Base-by-base conservation (phyloP, 2,888 invertebrate genomes). In the Acanthacorydalis orientalis region DNA sequence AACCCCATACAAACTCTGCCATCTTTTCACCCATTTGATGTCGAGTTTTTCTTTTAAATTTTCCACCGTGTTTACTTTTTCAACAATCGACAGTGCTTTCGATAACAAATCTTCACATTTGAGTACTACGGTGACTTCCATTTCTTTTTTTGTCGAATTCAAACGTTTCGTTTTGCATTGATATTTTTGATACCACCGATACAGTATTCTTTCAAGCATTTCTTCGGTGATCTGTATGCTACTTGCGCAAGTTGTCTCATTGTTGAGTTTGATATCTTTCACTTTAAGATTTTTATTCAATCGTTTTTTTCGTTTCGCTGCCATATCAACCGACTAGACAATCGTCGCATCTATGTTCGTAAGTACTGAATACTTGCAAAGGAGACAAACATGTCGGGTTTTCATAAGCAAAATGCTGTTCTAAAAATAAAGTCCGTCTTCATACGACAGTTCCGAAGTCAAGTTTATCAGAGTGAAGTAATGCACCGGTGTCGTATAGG, bases 171-270 rank as follows among this genome's bases (percentile, higher is more conserved):
- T 34, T 37, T 43, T 47, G 11, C 39, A 10, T 35, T 47, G 47
- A 37, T 47, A 47, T 15, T 47, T 47, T 43, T 43, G 42, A 35
- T 47, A 47, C 47, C 47, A 47, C 35, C 47, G 34, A 37, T 37
- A 47, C 11, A 47, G 31, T 31, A 47, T 47, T 7, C 47, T 14
- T 15, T 47, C 47, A 7, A 47, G 37, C 47, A 47, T 47, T 42
- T 47, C 47, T 35, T 47, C 47, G 6, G 42, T 35, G 33, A 47
- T 43, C 35, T 47, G 47, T n/a, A 14, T 14, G 10, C 7, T 14
- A 9, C 10, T 37, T 9, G 37, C 9, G 7, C 10, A 12, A 6
- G n/a, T 37, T 10, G 37, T 37, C n/a, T 37, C 37, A 12, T 37
- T 14, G 37, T 14, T 37, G 6, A 37, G 37, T 12, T 12, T n/a